Evolutionary conservation across 2,113 vertebrate genomes (phyloP).

Genomic region (Clarias batrachus): DNA sequence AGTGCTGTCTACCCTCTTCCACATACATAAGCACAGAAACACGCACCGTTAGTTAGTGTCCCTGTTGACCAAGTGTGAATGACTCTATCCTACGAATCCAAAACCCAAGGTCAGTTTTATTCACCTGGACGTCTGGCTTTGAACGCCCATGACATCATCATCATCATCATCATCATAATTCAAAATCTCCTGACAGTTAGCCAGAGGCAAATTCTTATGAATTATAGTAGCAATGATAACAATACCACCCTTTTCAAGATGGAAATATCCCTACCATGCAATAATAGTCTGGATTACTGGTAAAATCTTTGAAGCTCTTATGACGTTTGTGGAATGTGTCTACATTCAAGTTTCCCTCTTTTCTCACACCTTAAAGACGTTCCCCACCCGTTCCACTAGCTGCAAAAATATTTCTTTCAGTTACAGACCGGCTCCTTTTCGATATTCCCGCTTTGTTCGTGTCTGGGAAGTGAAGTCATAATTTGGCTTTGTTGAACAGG

Average conservation of each 20-base stretch:
- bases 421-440: neutral
- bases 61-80: neutral
- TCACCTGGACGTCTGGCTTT: neutral
- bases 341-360: neutral
- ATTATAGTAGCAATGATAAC: neutral
- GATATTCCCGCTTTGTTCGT: neutral
- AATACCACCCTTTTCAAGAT: neutral
- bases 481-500: neutral
- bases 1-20: neutral
- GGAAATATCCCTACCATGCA: too few relatives aligned
- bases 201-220: neutral
- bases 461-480: conserved; percentile 27
- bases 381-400: neutral
- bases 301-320: neutral
- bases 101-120: neutral
- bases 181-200: neutral
- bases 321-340: conserved; percentile 7
- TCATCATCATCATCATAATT: too few relatives aligned
- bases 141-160: too few relatives aligned
- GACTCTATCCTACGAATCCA: neutral
- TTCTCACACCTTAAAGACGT: conserved; percentile 7
- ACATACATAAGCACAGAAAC: neutral
- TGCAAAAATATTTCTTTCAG: neutral
- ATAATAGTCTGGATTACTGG: neutral
- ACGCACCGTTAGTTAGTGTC: neutral